phyloP scores from a whole-genome alignment of 2,113 vertebrate genomes.

The Aphyosemion australe region DNA sequence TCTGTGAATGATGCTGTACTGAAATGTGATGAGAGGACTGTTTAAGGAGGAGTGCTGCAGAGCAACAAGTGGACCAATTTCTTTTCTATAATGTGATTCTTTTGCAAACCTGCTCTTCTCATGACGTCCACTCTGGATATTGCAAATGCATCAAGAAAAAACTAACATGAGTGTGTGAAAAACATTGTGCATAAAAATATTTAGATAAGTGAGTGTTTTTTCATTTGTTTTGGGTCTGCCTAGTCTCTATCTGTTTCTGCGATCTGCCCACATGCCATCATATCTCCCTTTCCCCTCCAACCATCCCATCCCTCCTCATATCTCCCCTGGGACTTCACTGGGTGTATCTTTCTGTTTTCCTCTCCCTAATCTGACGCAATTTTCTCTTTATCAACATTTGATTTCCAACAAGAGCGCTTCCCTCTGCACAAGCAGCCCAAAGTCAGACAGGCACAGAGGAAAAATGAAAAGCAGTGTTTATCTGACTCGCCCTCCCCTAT shows the following conservation, averaged over 20 bases:
- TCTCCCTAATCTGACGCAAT: constrained; percentile 59
- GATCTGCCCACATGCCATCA: constrained; percentile 39
- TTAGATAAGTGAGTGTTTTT: constrained; percentile 3
- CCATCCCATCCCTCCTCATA: constrained; percentile 20
- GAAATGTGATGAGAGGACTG: constrained; percentile 68
- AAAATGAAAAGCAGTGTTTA: constrained; percentile 42
- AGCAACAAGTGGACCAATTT: constrained; percentile 57
- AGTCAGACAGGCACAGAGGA: constrained; percentile 1
- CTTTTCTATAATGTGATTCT: constrained; percentile 56
- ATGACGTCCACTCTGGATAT: constrained; percentile 48
- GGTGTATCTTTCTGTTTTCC: constrained; percentile 75
- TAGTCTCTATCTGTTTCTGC: constrained; percentile 23
- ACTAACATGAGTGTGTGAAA: background rate
- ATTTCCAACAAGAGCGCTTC: constrained; percentile 70
- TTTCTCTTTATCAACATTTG: constrained; percentile 75
- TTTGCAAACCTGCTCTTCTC: constrained; percentile 42
- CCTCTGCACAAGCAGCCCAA: constrained; percentile 32
- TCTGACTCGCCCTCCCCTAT: constrained; percentile 29
- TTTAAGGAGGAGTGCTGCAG: constrained; percentile 48
- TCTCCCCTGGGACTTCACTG: constrained; percentile 54
- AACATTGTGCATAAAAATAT: constrained; percentile 17
- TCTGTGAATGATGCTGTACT: constrained; percentile 35
- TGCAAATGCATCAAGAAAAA: constrained; percentile 39
- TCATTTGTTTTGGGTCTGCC: constrained; percentile 25
- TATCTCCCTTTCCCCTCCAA: constrained; percentile 17